These are phyloP conservation scores for Lymantria monacha DNA, from an alignment of 2,888 invertebrate species.

Conservation along the genomic window DNA sequence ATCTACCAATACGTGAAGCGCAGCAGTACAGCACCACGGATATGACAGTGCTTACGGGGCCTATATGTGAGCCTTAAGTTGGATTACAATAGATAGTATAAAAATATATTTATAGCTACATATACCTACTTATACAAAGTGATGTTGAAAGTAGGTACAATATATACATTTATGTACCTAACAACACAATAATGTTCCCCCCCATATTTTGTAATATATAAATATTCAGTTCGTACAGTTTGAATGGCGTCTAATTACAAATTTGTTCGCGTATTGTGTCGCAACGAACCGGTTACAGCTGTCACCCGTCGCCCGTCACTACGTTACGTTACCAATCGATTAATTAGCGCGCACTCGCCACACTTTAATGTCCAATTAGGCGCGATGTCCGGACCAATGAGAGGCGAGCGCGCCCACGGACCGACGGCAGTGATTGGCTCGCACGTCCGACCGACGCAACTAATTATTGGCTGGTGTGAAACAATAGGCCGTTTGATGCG, in stretches of 20 bases:
- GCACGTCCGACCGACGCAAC: conserved; percentile 34
- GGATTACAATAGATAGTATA: too few relatives aligned
- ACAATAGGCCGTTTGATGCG: conserved; percentile 53
- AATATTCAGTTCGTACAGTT: conserved; percentile 19
- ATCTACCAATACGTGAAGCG: too few relatives aligned
- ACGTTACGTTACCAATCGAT: conserved; percentile 51
- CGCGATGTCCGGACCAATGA: conserved; percentile 49
- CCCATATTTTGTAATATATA: conserved; percentile 20
- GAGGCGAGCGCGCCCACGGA: conserved; percentile 40
- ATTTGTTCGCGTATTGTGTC: conserved; percentile 30
- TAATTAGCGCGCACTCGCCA: conserved; percentile 51
- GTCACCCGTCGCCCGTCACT: conserved; percentile 19
- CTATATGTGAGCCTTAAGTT: too few relatives aligned
- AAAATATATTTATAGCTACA: too few relatives aligned
- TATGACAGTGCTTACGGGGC: too few relatives aligned
- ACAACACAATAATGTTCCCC: conserved; percentile 18
- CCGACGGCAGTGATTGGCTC: conserved; percentile 58
- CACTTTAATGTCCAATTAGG: conserved; percentile 51
- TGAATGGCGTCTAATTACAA: conserved; percentile 36
- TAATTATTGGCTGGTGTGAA: conserved; percentile 67
- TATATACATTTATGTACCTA: conserved; percentile 29
- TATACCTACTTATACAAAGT: not conserved
- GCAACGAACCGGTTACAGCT: conserved; percentile 6
- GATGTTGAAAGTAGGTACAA: conserved; percentile 33
- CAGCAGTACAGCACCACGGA: too few relatives aligned